Evolutionary conservation across 2,113 vertebrate genomes (phyloP), one percentile per base, ranked within the genome.

Genomic region (Grammomys surdaster): DNA sequence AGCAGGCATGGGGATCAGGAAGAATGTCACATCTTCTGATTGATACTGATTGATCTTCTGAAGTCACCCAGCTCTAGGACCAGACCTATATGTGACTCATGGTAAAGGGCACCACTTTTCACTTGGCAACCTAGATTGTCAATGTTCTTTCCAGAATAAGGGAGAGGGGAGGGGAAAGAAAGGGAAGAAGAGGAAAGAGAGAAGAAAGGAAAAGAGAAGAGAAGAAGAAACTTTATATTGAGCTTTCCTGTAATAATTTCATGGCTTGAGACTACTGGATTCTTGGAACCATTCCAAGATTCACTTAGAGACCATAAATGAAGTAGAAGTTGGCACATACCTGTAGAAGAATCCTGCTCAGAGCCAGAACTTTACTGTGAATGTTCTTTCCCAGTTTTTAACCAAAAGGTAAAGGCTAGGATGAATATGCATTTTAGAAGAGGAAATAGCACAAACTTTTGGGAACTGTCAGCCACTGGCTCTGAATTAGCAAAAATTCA

Each of bases 401-500:
- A 5, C 17, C 36, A 54, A 90, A 91, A 20, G 33, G 5, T 56
- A 60, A 40, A 82, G 7, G 24, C 63, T 19, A 89, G 33, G 13
- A 73, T 70, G 11, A 82, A 40, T 76, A 17, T 92, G 17, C 7
- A 82, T 82, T 87, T 87, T 5, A 82, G 17, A 89, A 60, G 51
- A 58, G 33, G 54, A 96, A 90, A 51, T 67, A 40, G 40, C 1
- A 2, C 22, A 70, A 40, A 76, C 0, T 33, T 91, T 48, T 40
- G 54, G 13, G 22, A 70, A 63, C 46, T 94, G 1, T 24, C 48
- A 24, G 11, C 60, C 33, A 90, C 22, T 60, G 22, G 5, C 28
- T 96, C 26, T 77, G 80, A 92, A 63, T 3, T 89, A 56, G 81
- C 4, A 46, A 69, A 70, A 81, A 56, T 87, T 86, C 73, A 78